Percentiles rank a stretch among this genome's conserved stretches.
These are phyloP conservation scores for Nibea albiflora DNA, from an alignment of 2,113 vertebrate species.

Conservation along the genomic window DNA sequence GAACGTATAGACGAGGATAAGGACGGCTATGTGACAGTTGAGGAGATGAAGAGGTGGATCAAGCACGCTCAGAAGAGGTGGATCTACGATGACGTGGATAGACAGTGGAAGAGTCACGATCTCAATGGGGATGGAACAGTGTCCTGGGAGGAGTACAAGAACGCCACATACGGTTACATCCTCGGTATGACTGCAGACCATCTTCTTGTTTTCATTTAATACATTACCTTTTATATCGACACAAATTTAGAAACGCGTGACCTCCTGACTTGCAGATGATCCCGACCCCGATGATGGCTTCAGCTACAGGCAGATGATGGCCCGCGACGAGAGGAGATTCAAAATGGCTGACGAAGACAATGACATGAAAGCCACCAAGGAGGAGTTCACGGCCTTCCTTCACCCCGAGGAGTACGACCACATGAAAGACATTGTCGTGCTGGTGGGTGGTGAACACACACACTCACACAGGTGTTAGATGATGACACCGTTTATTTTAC, in stretches of 20 bases:
- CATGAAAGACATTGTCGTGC: slow-evolving; percentile 97
- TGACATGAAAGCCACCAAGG: slow-evolving; percentile 92
- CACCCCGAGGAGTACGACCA: slow-evolving; percentile 97
- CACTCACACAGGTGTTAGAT: neutral
- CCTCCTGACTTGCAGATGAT: slow-evolving; percentile 86
- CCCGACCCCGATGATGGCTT: slow-evolving; percentile 94
- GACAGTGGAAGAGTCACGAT: slow-evolving; percentile 98
- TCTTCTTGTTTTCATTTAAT: neutral
- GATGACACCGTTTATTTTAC: neutral
- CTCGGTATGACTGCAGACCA: slow-evolving; percentile 86
- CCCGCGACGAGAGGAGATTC: slow-evolving; percentile 95
- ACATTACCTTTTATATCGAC: no score
- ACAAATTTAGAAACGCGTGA: slow-evolving; percentile 5
- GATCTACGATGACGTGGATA: slow-evolving; percentile 97
- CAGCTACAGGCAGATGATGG: slow-evolving; percentile 98
- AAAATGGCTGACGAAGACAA: slow-evolving; percentile 92
- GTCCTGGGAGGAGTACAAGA: slow-evolving; percentile 98
- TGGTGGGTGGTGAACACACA: slow-evolving; percentile 83
- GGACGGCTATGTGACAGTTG: slow-evolving; percentile 93
- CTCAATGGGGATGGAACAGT: slow-evolving; percentile 92
- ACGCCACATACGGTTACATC: slow-evolving; percentile 96
- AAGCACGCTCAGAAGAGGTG: slow-evolving; percentile 96
- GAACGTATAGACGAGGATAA: slow-evolving; percentile 94
- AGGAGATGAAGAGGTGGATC: slow-evolving; percentile 97
- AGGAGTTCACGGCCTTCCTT: slow-evolving; percentile 97